Percentiles rank a stretch among this genome's conserved stretches.
Evolutionary conservation across 2,113 vertebrate species (phyloP).

Genomic region (Ciconia stormi): DNA sequence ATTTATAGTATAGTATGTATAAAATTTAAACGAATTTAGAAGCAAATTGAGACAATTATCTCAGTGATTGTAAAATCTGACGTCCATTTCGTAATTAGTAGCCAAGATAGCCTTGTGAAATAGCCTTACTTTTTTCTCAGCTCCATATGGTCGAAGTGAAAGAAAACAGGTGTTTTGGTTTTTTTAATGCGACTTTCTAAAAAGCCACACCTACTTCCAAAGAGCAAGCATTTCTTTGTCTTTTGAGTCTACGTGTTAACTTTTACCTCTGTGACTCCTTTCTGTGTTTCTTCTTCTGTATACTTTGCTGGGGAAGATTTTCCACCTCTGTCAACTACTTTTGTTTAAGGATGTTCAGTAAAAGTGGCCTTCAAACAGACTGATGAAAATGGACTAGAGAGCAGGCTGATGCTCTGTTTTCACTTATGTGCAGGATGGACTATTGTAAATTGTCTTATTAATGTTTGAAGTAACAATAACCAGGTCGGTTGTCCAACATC

Average conservation of each 20-base stretch:
- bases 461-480: background rate
- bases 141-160: background rate
- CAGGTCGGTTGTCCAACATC: background rate
- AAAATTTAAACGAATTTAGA: background rate
- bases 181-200: background rate
- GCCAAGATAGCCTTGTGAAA: background rate
- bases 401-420: background rate
- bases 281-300: background rate
- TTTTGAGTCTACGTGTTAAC: background rate
- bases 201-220: background rate
- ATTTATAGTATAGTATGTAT: background rate
- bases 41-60: background rate
- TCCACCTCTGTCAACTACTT: background rate
- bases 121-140: background rate
- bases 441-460: background rate
- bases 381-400: background rate
- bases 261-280: background rate
- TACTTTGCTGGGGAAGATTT: background rate
- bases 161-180: background rate
- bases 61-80: background rate
- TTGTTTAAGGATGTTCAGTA: background rate
- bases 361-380: background rate
- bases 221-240: background rate
- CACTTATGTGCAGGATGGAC: background rate
- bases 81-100: background rate